Base-by-base conservation (phyloP, 2,888 invertebrate species). In the Melanophora roralis region DNA sequence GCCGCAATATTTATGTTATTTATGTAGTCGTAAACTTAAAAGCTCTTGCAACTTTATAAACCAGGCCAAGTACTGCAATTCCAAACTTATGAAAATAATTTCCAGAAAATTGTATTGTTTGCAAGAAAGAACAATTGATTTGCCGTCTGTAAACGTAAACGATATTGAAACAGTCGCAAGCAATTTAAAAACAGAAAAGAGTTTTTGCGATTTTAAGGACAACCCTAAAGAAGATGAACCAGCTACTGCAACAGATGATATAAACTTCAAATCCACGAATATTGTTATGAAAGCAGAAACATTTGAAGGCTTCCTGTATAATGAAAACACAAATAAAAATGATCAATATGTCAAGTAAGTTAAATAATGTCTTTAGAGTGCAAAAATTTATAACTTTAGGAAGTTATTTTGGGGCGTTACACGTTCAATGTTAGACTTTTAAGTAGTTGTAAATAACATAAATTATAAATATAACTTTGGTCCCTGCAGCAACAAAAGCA, bases 31-130 rank as follows among this genome's bases (percentile, higher is more conserved):
- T 12, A 82, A 83, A 19, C 53, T 87, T 32, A 82, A 83, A 27
- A 81, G 77, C 34, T 83, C 84, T 0, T 85, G 84, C 16, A 72
- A 62, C 2, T 87, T 87, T 62, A 84, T 87, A 8, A 14, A 82
- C n/a, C 84, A 85, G 74, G 86, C 82, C 0, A 84, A 83, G 3
- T 77, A 83, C 38, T 83, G 83, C n/a, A 83, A 85, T 14, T 82
- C 78, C 11, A 82, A 84, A 60, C 82, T 87, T 19, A 23, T 84
- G 47, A 60, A 53, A 21, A 9, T 55, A 7, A 72, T 49, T 14
- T 51, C 65, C n/a, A 75, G 74, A 40, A 45, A 78, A 51, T 43
- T 75, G 4, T 85, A 86, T 23, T 85, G 85, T 55, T 68, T 86
- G 0, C 45, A 49, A 6, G 65, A 71, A 57, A 49, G 9, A 14